Evolutionary conservation across 1,140 invertebrate species (phyloP).

Genomic region (Brachionus sp.): DNA sequence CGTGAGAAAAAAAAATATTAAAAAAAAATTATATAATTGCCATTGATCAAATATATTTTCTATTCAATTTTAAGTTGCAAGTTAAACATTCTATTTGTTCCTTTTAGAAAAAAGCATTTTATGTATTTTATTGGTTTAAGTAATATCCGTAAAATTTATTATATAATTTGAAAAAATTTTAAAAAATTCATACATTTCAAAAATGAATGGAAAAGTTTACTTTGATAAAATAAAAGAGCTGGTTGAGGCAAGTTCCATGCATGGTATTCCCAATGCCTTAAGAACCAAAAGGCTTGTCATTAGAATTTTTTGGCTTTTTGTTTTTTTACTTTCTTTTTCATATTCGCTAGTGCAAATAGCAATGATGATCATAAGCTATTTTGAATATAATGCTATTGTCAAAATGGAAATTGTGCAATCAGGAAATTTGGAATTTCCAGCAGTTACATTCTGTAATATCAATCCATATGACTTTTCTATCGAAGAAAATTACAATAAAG

Average conservation of each 20-base stretch:
- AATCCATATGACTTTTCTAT: slow-evolving; percentile 11
- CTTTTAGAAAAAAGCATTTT: too few relatives aligned
- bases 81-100: too few relatives aligned
- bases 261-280: neutral
- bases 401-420: neutral
- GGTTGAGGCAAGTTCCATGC: neutral
- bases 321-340: neutral
- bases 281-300: neutral
- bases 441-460: slow-evolving; percentile 26
- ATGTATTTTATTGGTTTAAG: too few relatives aligned
- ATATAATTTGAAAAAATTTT: too few relatives aligned
- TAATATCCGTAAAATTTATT: too few relatives aligned
- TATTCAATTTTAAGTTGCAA: too few relatives aligned
- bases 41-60: too few relatives aligned
- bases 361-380: neutral
- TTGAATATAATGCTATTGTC: neutral
- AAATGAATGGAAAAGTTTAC: too few relatives aligned
- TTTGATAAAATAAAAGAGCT: neutral
- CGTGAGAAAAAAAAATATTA: too few relatives aligned
- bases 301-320: slow-evolving; percentile 1
- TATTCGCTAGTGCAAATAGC: neutral
- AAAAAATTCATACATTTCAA: too few relatives aligned
- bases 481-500: neutral
- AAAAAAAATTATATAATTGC: too few relatives aligned
- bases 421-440: neutral